phyloP scores from a whole-genome alignment of 1,140 invertebrate species.

The Ceratina calcarata region DNA sequence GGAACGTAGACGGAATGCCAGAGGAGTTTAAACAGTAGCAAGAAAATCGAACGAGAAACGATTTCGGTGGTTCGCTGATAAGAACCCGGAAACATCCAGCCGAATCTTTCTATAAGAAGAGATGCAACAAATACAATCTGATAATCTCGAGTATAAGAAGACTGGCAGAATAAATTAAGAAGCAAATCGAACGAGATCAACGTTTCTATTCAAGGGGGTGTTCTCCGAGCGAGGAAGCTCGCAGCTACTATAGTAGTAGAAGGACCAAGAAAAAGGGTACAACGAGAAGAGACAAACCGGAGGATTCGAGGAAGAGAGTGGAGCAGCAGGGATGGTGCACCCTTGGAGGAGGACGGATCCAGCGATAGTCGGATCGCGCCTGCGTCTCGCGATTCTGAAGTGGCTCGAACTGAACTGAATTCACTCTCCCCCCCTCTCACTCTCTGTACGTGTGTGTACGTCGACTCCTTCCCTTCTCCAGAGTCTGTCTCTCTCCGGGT shows the following conservation, averaged over 20 bases:
- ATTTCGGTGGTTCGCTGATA: too few species aligned
- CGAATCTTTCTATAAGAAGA: too few species aligned
- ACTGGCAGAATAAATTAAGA: too few species aligned
- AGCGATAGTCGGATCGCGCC: slow-evolving; percentile 59
- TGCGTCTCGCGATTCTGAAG: slow-evolving; percentile 61
- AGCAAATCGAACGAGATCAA: too few species aligned
- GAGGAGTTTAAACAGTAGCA: neutral
- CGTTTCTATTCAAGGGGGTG: too few species aligned
- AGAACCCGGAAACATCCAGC: too few species aligned
- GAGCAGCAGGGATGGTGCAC: neutral
- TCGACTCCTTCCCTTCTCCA: too few species aligned
- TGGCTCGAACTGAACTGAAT: slow-evolving; percentile 53
- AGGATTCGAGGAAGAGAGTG: slow-evolving; percentile 5
- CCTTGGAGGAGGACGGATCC: slow-evolving; percentile 35
- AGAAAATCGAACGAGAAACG: too few species aligned
- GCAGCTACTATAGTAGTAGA: neutral
- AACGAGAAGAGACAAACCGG: slow-evolving; percentile 18
- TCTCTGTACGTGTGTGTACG: neutral
- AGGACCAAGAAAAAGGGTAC: neutral
- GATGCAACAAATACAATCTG: too few species aligned
- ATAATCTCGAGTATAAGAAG: too few species aligned
- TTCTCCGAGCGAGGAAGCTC: neutral
- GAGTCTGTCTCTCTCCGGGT: slow-evolving; percentile 5
- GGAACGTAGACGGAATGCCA: neutral
- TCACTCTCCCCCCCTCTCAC: neutral